A percentile compares a stretch with the other conserved stretches of the same genome.
Evolutionary conservation across 2,113 vertebrate genomes (phyloP).

Genomic region (Rana temporaria): DNA sequence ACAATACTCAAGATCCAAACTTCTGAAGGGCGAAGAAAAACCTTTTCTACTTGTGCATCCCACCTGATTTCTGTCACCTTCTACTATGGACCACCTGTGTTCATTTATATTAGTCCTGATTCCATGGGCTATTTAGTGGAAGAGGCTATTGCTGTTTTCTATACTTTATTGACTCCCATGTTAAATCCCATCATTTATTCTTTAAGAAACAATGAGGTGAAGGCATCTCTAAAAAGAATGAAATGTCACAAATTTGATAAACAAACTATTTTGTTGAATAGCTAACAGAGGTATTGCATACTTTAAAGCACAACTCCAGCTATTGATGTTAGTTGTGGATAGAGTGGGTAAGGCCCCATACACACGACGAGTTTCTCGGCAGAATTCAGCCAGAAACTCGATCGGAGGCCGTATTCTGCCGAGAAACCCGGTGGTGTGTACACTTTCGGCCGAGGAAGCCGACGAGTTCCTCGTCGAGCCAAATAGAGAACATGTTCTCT

Average conservation of each 20-base stretch:
- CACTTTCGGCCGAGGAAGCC: no score
- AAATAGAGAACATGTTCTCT: no score
- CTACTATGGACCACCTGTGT: conserved; percentile 57
- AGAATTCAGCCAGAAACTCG: no score
- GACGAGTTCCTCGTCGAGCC: no score
- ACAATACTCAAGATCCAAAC: conserved; percentile 60
- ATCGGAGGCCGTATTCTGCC: no score
- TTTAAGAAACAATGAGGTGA: conserved; percentile 65
- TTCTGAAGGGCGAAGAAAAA: conserved; percentile 60
- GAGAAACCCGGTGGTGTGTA: no score
- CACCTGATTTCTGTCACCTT: conserved; percentile 60
- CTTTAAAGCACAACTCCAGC: no score
- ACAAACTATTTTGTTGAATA: no score
- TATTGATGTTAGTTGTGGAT: no score
- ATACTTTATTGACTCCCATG: conserved; percentile 63
- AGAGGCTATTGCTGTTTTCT: conserved; percentile 63
- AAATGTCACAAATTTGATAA: neutral
- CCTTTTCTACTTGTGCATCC: conserved; percentile 65
- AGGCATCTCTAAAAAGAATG: conserved; percentile 52
- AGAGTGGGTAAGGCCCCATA: no score
- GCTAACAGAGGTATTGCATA: no score
- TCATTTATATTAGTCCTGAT: conserved; percentile 60
- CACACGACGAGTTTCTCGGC: no score
- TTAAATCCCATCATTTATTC: conserved; percentile 66
- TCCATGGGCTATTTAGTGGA: conserved; percentile 54